Conservation (phyloP, 1,140 invertebrate genomes). For the Polypedilum pembai region DNA sequence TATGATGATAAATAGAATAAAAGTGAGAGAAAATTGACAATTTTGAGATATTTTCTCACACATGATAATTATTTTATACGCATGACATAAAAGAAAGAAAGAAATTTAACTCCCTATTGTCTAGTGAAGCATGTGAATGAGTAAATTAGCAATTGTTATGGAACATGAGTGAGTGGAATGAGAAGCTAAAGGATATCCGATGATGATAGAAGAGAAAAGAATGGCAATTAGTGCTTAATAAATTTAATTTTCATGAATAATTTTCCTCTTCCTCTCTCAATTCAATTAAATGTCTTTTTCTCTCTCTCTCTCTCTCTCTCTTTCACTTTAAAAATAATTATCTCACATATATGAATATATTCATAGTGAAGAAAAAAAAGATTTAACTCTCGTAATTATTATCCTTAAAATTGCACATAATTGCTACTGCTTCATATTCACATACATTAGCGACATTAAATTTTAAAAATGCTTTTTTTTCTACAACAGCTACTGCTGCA, state of each 20-base stretch:
- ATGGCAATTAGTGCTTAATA: constrained; percentile 14
- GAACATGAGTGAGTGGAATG: not conserved
- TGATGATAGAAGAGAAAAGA: not conserved
- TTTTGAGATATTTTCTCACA: not conserved
- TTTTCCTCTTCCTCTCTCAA: not conserved
- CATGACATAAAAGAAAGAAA: not conserved
- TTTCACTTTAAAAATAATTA: no score
- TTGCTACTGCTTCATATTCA: not conserved
- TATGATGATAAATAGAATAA: not conserved
- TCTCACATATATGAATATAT: no score
- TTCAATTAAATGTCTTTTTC: no score
- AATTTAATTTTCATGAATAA: not conserved
- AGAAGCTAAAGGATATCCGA: constrained; percentile 4
- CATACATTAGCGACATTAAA: not conserved
- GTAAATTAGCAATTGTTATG: constrained; percentile 13
- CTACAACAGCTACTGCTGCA: no score
- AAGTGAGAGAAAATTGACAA: not conserved
- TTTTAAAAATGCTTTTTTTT: no score
- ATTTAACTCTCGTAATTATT: not conserved
- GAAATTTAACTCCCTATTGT: constrained; percentile 3
- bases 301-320: no score
- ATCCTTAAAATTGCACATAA: not conserved
- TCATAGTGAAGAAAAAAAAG: no score
- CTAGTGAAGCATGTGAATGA: constrained; percentile 4
- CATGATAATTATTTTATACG: constrained; percentile 19